Conservation (phyloP, 2,888 invertebrate genomes). For the Adelognathus sp. region DNA sequence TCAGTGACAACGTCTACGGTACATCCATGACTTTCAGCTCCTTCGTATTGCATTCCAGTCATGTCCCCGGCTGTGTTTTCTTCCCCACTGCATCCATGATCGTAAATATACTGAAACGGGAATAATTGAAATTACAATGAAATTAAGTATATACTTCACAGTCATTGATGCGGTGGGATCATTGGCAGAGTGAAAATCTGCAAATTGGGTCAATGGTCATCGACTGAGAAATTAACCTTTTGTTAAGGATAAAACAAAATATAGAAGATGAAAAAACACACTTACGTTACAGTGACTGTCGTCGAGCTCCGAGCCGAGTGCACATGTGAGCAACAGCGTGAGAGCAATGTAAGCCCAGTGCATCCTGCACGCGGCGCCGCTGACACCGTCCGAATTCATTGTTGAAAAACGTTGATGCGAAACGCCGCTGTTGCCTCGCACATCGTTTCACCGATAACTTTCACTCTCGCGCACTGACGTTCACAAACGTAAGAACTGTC, state of each 20-base stretch:
- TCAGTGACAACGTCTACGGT: conserved; percentile 19
- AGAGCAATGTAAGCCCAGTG: not conserved
- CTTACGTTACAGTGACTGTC: conserved; percentile 37
- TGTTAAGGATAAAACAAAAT: not conserved
- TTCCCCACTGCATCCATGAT: conserved; percentile 18
- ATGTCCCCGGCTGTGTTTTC: not conserved
- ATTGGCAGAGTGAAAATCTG: not conserved
- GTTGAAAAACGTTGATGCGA: not conserved
- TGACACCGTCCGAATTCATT: not conserved
- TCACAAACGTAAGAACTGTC: not conserved
- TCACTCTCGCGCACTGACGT: not conserved
- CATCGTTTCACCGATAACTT: not conserved
- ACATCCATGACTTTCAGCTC: not conserved
- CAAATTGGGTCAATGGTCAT: not conserved
- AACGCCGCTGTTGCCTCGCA: not conserved
- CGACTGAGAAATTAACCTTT: not conserved
- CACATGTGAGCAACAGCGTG: conserved; percentile 2
- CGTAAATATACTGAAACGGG: conserved; percentile 13
- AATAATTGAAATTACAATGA: not conserved
- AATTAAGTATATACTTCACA: not conserved
- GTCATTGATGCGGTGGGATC: not conserved
- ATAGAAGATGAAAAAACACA: not conserved
- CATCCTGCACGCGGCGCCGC: conserved; percentile 4
- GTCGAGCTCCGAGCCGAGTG: not conserved
- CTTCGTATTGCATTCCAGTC: not conserved